A percentile compares a stretch with the other conserved stretches of the same genome.
Evolutionary conservation across 2,113 vertebrate genomes (phyloP).

Genomic region (Etheostoma cragini): DNA sequence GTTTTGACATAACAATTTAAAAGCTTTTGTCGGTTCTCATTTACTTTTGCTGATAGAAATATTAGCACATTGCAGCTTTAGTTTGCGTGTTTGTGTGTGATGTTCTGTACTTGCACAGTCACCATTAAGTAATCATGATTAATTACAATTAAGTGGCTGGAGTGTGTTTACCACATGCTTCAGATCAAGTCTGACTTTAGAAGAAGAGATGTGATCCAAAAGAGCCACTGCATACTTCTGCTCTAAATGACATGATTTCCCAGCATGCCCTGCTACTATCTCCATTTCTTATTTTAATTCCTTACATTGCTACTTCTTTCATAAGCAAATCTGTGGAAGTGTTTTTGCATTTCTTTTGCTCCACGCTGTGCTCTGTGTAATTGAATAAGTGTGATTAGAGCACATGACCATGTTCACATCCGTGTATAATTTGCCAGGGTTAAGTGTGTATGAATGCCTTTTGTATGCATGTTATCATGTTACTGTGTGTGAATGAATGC

Average conservation of each 20-base stretch:
- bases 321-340: conserved; percentile 16
- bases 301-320: conserved; percentile 6
- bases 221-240: background rate
- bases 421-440: conserved; percentile 7
- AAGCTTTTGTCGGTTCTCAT: background rate
- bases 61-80: background rate
- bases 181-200: background rate
- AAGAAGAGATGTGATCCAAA: background rate
- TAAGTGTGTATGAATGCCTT: conserved; percentile 34
- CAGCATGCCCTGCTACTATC: too few relatives aligned
- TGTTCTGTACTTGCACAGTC: conserved; percentile 1
- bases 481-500: conserved; percentile 43
- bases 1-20: background rate
- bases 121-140: conserved; percentile 22
- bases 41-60: background rate
- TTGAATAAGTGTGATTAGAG: conserved; percentile 57
- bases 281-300: background rate
- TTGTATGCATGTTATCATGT: conserved; percentile 39
- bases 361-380: conserved; percentile 43
- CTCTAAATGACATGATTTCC: background rate
- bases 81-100: background rate
- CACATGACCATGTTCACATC: conserved; percentile 58
- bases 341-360: conserved; percentile 18
- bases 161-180: conserved; percentile 2
- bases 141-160: background rate